Evolutionary conservation across 1,140 invertebrate species (phyloP).

Genomic region (Scaptodrosophila lebanonensis): DNA sequence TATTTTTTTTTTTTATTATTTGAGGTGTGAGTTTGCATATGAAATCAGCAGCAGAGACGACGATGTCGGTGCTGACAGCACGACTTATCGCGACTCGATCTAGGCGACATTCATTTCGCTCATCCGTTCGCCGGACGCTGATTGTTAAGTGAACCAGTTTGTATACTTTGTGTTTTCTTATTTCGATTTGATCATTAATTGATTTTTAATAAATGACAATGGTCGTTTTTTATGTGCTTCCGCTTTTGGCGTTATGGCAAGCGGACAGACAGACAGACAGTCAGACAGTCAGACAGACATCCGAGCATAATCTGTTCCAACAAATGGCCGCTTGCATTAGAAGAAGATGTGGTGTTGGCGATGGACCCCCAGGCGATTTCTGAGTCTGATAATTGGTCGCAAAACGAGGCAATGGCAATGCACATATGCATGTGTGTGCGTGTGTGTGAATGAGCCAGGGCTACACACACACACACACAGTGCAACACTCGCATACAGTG

Average conservation of each 20-base stretch:
- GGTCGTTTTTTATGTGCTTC: not conserved
- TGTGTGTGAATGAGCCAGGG: slow-evolving; percentile 15
- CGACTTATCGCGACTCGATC: slow-evolving; percentile 26
- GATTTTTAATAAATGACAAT: slow-evolving; percentile 53
- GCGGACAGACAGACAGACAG: slow-evolving; percentile 1
- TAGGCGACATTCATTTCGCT: slow-evolving; percentile 11
- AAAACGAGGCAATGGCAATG: too few species aligned
- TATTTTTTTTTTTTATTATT: slow-evolving; percentile 60
- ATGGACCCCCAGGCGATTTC: slow-evolving; percentile 32
- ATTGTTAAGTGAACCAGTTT: slow-evolving; percentile 63
- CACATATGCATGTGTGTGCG: not conserved
- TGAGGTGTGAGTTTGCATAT: slow-evolving; percentile 62
- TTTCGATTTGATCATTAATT: slow-evolving; percentile 60
- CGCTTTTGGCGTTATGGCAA: slow-evolving; percentile 8
- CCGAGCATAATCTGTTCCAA: not conserved
- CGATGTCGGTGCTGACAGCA: slow-evolving; percentile 24
- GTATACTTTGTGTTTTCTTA: slow-evolving; percentile 31
- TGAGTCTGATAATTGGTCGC: too few species aligned
- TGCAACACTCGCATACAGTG: too few species aligned
- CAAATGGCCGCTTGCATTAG: slow-evolving; percentile 22
- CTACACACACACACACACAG: too few species aligned
- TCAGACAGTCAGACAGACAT: slow-evolving; percentile 4
- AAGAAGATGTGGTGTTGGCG: slow-evolving; percentile 24
- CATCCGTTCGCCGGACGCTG: slow-evolving; percentile 9
- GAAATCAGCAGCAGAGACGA: slow-evolving; percentile 50